Percentiles rank a stretch among this genome's conserved stretches.
phyloP scores from a whole-genome alignment of 2,113 vertebrate species.

The Delphinapterus leucas region DNA sequence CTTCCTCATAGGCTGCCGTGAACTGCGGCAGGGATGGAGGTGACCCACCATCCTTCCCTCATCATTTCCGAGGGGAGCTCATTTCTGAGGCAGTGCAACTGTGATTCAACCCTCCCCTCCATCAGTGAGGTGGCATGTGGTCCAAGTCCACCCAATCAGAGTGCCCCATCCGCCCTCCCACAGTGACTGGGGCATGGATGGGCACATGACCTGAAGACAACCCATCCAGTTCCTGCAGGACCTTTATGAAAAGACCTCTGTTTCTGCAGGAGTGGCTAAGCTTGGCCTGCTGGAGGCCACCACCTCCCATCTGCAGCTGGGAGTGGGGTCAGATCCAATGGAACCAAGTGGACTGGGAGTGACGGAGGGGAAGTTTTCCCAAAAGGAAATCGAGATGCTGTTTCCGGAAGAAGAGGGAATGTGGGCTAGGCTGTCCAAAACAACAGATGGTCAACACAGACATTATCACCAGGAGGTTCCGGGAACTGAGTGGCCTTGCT shows the following conservation, averaged over 20 bases:
- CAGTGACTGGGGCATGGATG: neutral
- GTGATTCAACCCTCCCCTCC: no score
- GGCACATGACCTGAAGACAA: neutral
- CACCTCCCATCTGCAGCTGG: neutral
- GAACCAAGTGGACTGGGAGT: neutral
- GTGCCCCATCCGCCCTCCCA: neutral
- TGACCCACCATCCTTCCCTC: rapidly evolving
- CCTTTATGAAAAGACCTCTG: neutral
- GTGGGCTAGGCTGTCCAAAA: neutral
- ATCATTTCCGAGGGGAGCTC: rapidly evolving
- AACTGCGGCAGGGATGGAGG: neutral
- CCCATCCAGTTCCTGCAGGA: neutral
- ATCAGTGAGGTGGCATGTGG: neutral
- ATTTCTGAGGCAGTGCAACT: rapidly evolving
- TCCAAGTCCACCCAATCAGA: neutral
- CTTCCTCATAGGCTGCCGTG: neutral
- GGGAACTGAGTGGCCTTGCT: neutral
- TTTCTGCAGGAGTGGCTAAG: neutral
- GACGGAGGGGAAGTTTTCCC: neutral
- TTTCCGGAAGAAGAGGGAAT: neutral
- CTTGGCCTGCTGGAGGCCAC: no score
- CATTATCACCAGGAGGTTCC: neutral
- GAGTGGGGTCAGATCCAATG: neutral
- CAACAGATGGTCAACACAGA: neutral
- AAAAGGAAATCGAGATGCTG: neutral